Evolutionary conservation across 2,888 invertebrate species (phyloP).

Genomic region (Athalia cordata): DNA sequence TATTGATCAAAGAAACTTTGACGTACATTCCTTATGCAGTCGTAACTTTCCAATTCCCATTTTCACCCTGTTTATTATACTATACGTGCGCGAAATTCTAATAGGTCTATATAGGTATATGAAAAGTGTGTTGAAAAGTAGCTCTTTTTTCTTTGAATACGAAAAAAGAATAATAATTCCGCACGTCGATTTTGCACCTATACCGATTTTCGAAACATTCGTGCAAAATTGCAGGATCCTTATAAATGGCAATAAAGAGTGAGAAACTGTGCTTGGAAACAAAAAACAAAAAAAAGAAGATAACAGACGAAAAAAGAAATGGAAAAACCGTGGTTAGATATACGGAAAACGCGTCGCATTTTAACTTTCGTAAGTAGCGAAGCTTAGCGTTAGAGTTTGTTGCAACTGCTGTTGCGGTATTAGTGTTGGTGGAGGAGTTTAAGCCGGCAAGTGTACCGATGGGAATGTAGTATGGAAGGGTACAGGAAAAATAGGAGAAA

Average conservation of each 20-base stretch:
- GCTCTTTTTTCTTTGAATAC: no score
- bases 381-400: constrained; percentile 29
- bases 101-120: no score
- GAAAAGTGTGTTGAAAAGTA: no score
- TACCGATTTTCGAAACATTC: no score
- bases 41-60: not conserved
- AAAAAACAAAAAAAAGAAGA: not conserved
- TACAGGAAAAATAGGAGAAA: not conserved
- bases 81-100: no score
- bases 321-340: constrained; percentile 15
- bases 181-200: no score
- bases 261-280: not conserved
- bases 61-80: not conserved
- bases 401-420: not conserved
- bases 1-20: constrained; percentile 23
- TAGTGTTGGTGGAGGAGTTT: not conserved
- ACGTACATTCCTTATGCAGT: not conserved
- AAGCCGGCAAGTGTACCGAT: not conserved
- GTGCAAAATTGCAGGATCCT: no score
- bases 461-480: constrained; percentile 7
- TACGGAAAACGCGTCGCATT: constrained; percentile 40
- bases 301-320: not conserved
- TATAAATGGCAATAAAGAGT: no score
- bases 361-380: constrained; percentile 40
- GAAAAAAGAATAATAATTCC: no score